These are phyloP conservation scores for Hydrophis major DNA, from an alignment of 2,797 vertebrate genomes.

Conservation along the genomic window DNA sequence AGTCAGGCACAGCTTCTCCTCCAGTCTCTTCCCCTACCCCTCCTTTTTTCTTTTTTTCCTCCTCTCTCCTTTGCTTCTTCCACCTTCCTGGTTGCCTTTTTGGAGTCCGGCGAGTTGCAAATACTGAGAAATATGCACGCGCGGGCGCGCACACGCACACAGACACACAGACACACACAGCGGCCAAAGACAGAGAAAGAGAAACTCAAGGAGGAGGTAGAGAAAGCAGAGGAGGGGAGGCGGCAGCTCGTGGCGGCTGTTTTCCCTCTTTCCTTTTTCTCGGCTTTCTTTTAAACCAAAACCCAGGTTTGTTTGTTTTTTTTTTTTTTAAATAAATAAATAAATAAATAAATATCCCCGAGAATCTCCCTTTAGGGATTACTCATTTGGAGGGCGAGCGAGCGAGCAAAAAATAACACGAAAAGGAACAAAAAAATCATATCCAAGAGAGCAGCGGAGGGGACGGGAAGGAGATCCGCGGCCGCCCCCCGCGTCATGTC, in stretches of 20 bases:
- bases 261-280: neutral
- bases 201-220: conserved; percentile 50
- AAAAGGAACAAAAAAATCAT: neutral
- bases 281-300: neutral
- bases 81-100: conserved; percentile 41
- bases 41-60: neutral
- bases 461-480: neutral
- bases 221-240: conserved; percentile 39
- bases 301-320: neutral
- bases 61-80: conserved; percentile 30
- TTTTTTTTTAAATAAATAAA: neutral
- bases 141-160: neutral
- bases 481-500: conserved; percentile 27
- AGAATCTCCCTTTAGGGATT: conserved; percentile 60
- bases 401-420: neutral
- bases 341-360: neutral
- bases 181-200: conserved; percentile 1
- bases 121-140: conserved; percentile 39
- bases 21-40: conserved; percentile 41
- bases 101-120: conserved; percentile 69
- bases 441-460: neutral
- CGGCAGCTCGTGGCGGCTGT: conserved; percentile 39
- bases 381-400: conserved; percentile 48
- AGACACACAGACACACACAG: neutral
- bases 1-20: conserved; percentile 56